A percentile compares a stretch with the other conserved stretches of the same genome.
Conservation (phyloP, 2,888 invertebrate genomes). For the Poecilobothrus nobilitatus region DNA sequence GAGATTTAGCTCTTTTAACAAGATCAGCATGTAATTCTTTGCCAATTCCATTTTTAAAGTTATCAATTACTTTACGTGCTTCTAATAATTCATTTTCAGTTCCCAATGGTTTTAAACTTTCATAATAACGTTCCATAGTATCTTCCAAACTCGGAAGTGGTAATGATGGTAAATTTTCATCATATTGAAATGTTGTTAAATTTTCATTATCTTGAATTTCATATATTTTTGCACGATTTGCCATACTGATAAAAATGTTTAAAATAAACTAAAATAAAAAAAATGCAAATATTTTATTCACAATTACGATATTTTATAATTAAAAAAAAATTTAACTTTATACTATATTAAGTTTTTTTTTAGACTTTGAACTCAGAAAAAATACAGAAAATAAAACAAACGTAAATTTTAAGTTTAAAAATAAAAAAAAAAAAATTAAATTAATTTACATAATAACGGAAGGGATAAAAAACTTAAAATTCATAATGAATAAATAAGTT, state of each 20-base stretch:
- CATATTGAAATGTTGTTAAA: conserved; percentile 45
- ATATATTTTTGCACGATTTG: conserved; percentile 36
- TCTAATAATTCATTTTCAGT: conserved; percentile 42
- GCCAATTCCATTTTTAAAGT: conserved; percentile 48
- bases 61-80: conserved; percentile 42
- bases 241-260: not conserved
- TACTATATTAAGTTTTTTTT: too few relatives aligned
- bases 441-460: too few relatives aligned
- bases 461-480: too few relatives aligned
- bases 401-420: too few relatives aligned
- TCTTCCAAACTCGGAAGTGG: conserved; percentile 48
- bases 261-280: too few relatives aligned
- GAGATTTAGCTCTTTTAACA: conserved; percentile 39
- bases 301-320: too few relatives aligned
- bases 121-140: conserved; percentile 48
- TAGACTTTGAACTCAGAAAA: too few relatives aligned
- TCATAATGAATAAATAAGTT: too few relatives aligned
- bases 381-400: too few relatives aligned
- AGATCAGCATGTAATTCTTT: conserved; percentile 45
- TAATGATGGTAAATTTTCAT: conserved; percentile 46
- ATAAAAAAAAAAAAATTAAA: too few relatives aligned
- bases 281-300: too few relatives aligned
- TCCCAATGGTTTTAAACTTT: conserved; percentile 46
- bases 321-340: too few relatives aligned
- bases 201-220: conserved; percentile 31